These are phyloP conservation scores for Drosophila falleni DNA, from an alignment of 2,888 invertebrate genomes.

Conservation along the genomic window DNA sequence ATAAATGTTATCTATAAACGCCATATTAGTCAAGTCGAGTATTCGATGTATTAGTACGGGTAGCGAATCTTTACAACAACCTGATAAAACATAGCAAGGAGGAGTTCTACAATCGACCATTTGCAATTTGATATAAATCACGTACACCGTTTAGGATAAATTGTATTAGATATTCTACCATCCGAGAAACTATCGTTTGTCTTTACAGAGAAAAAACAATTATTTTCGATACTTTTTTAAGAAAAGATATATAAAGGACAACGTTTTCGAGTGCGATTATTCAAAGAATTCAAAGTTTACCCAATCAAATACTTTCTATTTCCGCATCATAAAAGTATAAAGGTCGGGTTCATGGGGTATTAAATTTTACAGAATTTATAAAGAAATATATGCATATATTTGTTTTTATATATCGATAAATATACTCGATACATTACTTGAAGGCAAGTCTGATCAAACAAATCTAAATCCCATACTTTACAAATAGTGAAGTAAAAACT, in stretches of 20 bases:
- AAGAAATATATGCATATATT: too few species aligned
- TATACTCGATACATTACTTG: background rate
- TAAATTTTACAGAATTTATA: background rate
- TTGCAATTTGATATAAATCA: conserved; percentile 16
- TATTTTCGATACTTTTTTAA: too few species aligned
- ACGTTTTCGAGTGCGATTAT: background rate
- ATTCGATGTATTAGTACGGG: conserved; percentile 42
- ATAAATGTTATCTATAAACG: conserved; percentile 74
- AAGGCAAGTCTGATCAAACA: background rate
- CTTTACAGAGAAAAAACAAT: too few species aligned
- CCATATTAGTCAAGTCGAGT: conserved; percentile 68
- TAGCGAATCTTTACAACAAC: conserved; percentile 40
- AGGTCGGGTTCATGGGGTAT: background rate
- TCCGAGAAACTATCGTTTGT: background rate
- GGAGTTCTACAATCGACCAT: conserved; percentile 6
- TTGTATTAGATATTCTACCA: background rate
- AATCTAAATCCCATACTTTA: background rate
- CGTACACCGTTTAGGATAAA: conserved; percentile 29
- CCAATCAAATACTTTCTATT: background rate
- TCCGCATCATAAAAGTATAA: background rate
- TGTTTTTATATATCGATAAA: too few species aligned
- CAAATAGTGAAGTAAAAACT: background rate
- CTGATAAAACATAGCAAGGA: conserved; percentile 54
- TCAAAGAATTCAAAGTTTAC: background rate
- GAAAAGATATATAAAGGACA: too few species aligned